Base-by-base conservation (phyloP, 2,888 invertebrate species). In the Heliconius charithonia region DNA sequence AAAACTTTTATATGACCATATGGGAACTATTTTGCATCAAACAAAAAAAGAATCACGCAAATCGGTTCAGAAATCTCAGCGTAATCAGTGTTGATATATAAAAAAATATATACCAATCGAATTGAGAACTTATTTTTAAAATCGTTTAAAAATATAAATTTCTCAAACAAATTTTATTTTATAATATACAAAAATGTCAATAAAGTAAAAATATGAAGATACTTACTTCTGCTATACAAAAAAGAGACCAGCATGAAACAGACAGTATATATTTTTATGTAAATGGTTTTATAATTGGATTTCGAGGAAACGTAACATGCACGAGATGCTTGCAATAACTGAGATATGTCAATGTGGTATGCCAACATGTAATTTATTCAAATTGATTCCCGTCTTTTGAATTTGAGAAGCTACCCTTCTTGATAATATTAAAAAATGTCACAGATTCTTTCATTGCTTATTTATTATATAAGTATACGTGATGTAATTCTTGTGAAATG, bases 261-360 rank as follows among this genome's bases (percentile, higher is more conserved):
- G 63, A 73, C 25, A 74, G 73, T 12, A 19, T 62, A 41, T 37
- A 62, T 74, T 74, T 74, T 63, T 63, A 74, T 63, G 74, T 22
- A 74, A 63, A 74, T 74, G 22, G 6, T 32, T 77, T 73, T 78
- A 77, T 77, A 81, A 81, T 81, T 81, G 78, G 73, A 80, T 80
- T 79, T 82, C 74, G 70, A 76, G 70, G 77, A 76, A 70, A 82
- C 82, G 80, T 78, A 81, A 78, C 81, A 82, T 83, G 81, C 80
- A 80, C 80, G 81, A 81, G 81, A 77, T 78, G 65, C 66, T 77
- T 81, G 81, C 80, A 80, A 82, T 81, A 80, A 80, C 80, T 71
- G 78, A 72, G 79, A 80, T 79, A n/a, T 78, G 73, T 56, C 45
- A 67, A 59, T 66, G 51, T 25, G 65, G 19, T 56, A 29, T 74